Evolutionary conservation across 2,888 invertebrate species (phyloP), one percentile per base, ranked within the genome.

Genomic region (Tiliacea citrago): DNA sequence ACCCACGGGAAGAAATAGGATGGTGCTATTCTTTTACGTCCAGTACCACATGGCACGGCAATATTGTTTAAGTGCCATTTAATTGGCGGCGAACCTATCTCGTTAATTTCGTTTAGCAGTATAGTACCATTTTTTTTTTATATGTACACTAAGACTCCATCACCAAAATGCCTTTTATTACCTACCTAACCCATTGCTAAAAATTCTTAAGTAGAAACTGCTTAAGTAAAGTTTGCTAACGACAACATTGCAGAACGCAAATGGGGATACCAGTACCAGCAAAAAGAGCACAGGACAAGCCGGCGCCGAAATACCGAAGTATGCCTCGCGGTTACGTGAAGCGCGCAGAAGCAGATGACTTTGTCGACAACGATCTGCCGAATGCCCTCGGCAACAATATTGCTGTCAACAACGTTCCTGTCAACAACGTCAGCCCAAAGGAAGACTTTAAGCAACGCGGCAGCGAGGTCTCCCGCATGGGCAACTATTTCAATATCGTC

Each of bases 401-500:
- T 12, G 82, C 85, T 29, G 58, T 79, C 51, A 51, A 57, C 24
- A 81, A 58, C 68, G 89, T 24, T 12, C 85, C 85, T 35, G 58
- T 79, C 51, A 51, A 57, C 39, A 77, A 62, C 53, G 39, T 49
- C 13, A 77, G 47, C 69, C 61, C 85, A 13, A 86, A 86, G 60
- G 47, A 68, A 7, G 85, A 84, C 85, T 85, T 86, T 70, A 94
- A 94, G 8, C 80, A 73, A 84, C 89, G 92, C n/a, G 88, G 90
- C 10, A 87, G 92, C 1, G 96, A 96, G 65, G 88, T 94, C 1
- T 94, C 96, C 5, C 90, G 96, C 75, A 95, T 96, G 96, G 96
- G 96, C 18, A 96, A 96, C 88, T 96, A 96, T 84, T 96, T 96
- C 82, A 96, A 96, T 80, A 96, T 96, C 39, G 96, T 96, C 49